These are phyloP conservation scores for Cottoperca gobio DNA, from an alignment of 2,797 vertebrate genomes.

Conservation along the genomic window DNA sequence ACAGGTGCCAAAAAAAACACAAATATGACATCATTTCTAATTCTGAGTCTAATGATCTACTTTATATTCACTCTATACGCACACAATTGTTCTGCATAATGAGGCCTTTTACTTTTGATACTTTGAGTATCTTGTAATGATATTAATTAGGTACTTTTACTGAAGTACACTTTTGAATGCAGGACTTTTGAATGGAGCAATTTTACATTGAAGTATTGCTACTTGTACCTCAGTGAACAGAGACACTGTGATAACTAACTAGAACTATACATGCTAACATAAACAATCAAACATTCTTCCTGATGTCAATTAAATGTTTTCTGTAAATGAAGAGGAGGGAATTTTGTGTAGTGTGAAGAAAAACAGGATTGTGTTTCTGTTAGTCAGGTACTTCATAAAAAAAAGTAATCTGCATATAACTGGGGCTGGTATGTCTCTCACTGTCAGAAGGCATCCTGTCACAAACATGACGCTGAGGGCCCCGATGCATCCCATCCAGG, in stretches of 20 bases:
- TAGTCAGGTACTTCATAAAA: constrained; percentile 78
- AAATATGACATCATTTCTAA: not conserved
- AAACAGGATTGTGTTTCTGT: constrained; percentile 5
- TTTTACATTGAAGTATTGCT: not conserved
- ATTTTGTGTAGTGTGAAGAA: constrained; percentile 28
- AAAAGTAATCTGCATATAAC: constrained; percentile 80
- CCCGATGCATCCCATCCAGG: constrained; percentile 83
- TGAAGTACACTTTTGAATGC: not conserved
- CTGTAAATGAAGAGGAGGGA: constrained; percentile 24
- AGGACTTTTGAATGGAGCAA: not conserved
- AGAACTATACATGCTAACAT: not conserved
- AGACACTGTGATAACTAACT: not conserved
- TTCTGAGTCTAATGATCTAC: constrained; percentile 19
- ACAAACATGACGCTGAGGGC: constrained; percentile 82
- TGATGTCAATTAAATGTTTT: not conserved
- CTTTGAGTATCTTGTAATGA: too few species aligned
- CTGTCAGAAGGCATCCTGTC: constrained; percentile 88
- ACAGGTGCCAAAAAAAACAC: not conserved
- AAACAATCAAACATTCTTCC: not conserved
- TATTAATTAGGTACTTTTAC: not conserved
- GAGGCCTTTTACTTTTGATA: not conserved
- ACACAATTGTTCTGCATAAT: not conserved
- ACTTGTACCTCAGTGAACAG: not conserved
- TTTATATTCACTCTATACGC: not conserved
- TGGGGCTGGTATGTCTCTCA: constrained; percentile 74